Evolutionary conservation across 2,888 invertebrate genomes (phyloP).

Genomic region (Proisotoma minuta): DNA sequence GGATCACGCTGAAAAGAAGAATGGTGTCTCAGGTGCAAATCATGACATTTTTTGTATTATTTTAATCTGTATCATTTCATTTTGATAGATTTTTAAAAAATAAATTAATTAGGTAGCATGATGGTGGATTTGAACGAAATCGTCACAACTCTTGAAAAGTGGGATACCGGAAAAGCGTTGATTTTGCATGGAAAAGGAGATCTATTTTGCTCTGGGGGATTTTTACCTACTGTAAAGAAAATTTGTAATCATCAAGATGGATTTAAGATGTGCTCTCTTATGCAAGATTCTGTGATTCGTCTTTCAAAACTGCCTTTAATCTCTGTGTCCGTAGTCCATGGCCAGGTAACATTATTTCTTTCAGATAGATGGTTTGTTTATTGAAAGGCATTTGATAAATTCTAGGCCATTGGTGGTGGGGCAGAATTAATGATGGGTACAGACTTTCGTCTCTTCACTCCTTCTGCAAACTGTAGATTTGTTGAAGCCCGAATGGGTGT

Average conservation of each 20-base stretch:
- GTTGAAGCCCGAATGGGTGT: constrained; percentile 55
- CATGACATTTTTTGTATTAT: not conserved
- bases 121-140: constrained; percentile 55
- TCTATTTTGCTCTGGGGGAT: constrained; percentile 58
- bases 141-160: constrained; percentile 52
- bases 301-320: constrained; percentile 54
- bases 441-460: constrained; percentile 54
- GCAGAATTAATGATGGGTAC: constrained; percentile 55
- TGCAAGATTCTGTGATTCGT: constrained; percentile 52
- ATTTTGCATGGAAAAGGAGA: constrained; percentile 52
- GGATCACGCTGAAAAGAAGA: constrained; percentile 52
- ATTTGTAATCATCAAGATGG: constrained; percentile 50
- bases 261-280: constrained; percentile 52
- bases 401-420: constrained; percentile 56
- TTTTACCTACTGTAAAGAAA: constrained; percentile 52
- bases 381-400: not conserved
- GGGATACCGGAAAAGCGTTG: constrained; percentile 53
- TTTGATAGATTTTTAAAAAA: not conserved
- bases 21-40: constrained; percentile 54
- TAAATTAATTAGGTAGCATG: constrained; percentile 53
- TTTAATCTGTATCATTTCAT: not conserved
- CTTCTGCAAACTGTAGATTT: constrained; percentile 52
- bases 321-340: constrained; percentile 54
- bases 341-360: constrained; percentile 45
- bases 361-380: not conserved